These are phyloP conservation scores for Trilocha varians DNA, from an alignment of 2,888 invertebrate species.

Conservation along the genomic window DNA sequence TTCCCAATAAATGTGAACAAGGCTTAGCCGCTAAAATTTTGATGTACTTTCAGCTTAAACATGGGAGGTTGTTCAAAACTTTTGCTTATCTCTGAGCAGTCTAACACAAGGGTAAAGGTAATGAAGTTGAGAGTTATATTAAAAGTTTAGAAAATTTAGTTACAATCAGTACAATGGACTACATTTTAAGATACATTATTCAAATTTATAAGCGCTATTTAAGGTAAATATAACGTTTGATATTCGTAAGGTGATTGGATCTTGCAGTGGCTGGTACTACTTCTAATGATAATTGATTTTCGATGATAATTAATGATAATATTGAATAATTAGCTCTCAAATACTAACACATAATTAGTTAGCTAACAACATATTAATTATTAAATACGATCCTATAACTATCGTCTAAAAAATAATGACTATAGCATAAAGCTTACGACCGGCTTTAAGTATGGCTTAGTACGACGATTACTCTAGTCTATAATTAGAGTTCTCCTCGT, in stretches of 20 bases:
- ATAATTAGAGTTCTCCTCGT: conserved; percentile 13
- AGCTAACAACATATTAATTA: background rate
- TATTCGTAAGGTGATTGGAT: too few relatives aligned
- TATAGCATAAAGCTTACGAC: background rate
- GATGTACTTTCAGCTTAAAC: background rate
- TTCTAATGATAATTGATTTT: too few relatives aligned
- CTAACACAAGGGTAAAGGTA: background rate
- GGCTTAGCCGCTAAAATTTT: background rate
- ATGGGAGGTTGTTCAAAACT: background rate
- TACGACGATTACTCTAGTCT: background rate
- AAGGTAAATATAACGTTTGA: too few relatives aligned
- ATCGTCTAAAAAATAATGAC: background rate
- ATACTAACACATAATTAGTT: too few relatives aligned
- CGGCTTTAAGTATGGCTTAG: background rate
- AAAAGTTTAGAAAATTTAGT: background rate
- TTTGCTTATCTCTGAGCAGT: background rate
- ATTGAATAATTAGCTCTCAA: too few relatives aligned
- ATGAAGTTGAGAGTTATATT: background rate
- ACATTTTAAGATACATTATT: background rate
- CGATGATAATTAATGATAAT: too few relatives aligned
- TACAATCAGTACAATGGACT: background rate
- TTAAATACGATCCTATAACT: background rate
- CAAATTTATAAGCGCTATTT: too few relatives aligned
- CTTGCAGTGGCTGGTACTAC: too few relatives aligned
- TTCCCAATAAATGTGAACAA: background rate